phyloP scores from a whole-genome alignment of 2,113 vertebrate genomes.

The Cyanoderma ruficeps region DNA sequence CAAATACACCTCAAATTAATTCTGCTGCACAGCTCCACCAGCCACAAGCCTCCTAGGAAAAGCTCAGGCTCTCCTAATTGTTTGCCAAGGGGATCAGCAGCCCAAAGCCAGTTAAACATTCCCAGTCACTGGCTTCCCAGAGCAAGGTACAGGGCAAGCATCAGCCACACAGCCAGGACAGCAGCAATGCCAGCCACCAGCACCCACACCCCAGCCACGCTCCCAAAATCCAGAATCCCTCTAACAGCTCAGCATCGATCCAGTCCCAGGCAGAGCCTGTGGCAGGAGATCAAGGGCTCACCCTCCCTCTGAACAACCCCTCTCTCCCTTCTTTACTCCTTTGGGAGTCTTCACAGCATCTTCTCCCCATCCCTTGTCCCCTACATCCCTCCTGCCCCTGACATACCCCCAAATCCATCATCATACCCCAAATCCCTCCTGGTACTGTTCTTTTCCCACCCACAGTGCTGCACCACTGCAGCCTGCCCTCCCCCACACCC shows the following conservation, averaged over 20 bases:
- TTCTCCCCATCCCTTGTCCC: neutral
- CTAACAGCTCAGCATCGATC: neutral
- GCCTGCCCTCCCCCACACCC: rapidly evolving
- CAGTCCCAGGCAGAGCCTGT: neutral
- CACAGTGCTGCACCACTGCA: neutral
- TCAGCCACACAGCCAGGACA: neutral
- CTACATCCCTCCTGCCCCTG: no score
- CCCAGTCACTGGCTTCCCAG: neutral
- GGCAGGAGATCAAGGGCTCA: neutral
- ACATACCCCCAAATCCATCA: neutral
- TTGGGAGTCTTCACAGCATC: neutral
- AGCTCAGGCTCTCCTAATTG: neutral
- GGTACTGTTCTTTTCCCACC: neutral
- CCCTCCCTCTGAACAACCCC: neutral
- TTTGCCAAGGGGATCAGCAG: neutral
- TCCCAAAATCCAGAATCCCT: neutral
- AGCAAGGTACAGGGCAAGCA: neutral
- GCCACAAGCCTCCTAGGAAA: neutral
- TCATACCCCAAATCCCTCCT: neutral
- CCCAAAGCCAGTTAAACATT: neutral
- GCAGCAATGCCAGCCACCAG: neutral
- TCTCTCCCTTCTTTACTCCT: neutral
- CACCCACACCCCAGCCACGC: rapidly evolving
- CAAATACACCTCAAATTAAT: neutral
- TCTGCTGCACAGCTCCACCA: neutral